Evolutionary conservation across 1,140 invertebrate genomes (phyloP).

Genomic region (Delia radicum): DNA sequence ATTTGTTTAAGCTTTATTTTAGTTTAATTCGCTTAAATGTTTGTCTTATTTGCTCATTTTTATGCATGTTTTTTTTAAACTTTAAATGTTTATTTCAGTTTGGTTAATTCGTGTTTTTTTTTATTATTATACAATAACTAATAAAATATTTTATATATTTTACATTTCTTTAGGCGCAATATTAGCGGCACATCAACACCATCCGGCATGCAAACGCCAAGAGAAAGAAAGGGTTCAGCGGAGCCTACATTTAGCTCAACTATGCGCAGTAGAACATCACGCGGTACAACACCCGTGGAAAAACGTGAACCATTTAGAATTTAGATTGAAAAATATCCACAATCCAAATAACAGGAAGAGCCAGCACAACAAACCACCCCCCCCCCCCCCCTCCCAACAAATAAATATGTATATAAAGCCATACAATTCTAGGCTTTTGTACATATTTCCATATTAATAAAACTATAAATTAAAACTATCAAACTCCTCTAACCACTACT

Average conservation of each 20-base stretch:
- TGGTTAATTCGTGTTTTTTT: background rate
- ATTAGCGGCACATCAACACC: slow-evolving; percentile 53
- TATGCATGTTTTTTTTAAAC: background rate
- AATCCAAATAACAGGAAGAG: slow-evolving; percentile 45
- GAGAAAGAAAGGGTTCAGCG: slow-evolving; percentile 51
- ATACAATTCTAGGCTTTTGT: too few species aligned
- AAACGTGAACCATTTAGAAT: slow-evolving; percentile 68
- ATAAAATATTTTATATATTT: background rate
- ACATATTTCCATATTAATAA: background rate
- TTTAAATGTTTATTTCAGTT: background rate
- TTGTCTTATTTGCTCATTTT: slow-evolving; percentile 4
- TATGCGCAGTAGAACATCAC: slow-evolving; percentile 53
- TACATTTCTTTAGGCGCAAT: slow-evolving; percentile 39
- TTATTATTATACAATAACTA: slow-evolving; percentile 1
- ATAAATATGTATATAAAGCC: too few species aligned
- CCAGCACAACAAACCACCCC: too few species aligned
- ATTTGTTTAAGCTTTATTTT: too few species aligned
- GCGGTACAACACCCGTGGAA: slow-evolving; percentile 62
- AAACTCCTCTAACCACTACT: background rate
- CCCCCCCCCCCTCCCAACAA: too few species aligned
- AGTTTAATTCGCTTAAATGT: too few species aligned
- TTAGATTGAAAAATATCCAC: too few species aligned
- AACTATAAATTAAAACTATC: background rate
- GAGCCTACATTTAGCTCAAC: slow-evolving; percentile 52
- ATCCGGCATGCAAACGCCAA: slow-evolving; percentile 54